These are phyloP conservation scores for Xiphophorus hellerii DNA, from an alignment of 2,113 vertebrate species.

Conservation along the genomic window DNA sequence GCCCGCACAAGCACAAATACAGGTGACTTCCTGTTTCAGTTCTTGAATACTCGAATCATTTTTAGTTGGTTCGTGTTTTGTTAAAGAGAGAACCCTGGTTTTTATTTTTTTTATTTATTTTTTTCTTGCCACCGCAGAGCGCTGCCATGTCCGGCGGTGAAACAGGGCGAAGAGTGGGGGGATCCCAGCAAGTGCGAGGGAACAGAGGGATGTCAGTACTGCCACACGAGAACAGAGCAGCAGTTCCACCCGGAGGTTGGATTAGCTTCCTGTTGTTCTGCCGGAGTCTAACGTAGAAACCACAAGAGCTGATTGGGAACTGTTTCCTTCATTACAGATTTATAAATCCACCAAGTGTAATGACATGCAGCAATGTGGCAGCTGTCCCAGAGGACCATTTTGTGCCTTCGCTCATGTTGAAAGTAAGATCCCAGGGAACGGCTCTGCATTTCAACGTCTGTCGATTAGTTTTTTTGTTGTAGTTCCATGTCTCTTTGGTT, in stretches of 20 bases:
- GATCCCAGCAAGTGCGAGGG: constrained; percentile 98
- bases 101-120: too few species aligned
- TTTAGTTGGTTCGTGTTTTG: not conserved
- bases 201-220: constrained; percentile 93
- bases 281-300: not conserved
- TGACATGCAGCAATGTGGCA: constrained; percentile 97
- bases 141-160: constrained; percentile 92
- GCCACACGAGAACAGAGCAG: constrained; percentile 96
- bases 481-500: not conserved
- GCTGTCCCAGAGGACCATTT: constrained; percentile 98
- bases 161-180: constrained; percentile 97
- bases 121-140: constrained; percentile 77
- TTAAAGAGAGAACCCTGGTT: not conserved
- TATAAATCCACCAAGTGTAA: constrained; percentile 99
- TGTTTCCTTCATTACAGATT: constrained; percentile 80
- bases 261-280: not conserved
- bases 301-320: not conserved
- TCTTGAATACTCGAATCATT: not conserved
- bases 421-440: constrained; percentile 81
- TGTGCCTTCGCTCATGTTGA: constrained; percentile 98
- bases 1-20: constrained; percentile 97
- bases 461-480: too few species aligned
- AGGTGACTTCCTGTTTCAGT: constrained; percentile 77
- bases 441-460: not conserved
- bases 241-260: constrained; percentile 97